Conservation (phyloP, 2,113 vertebrate species). For the Vidua chalybeata region DNA sequence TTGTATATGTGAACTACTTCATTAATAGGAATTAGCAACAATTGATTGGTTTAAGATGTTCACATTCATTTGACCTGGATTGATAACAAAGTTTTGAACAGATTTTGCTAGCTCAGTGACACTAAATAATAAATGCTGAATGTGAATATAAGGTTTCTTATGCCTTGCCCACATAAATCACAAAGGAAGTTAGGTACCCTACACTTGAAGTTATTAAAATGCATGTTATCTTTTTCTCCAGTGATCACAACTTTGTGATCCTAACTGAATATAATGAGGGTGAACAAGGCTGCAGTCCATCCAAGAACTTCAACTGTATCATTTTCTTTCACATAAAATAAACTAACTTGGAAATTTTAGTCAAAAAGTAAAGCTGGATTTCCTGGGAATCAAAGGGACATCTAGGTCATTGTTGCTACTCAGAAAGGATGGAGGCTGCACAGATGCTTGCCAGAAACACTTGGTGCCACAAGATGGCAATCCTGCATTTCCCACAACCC, state of each 20-base stretch:
- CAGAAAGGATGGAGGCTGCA: neutral
- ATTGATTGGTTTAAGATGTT: neutral
- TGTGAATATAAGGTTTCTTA: neutral
- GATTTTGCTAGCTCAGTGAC: neutral
- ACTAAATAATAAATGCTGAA: neutral
- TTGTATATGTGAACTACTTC: neutral
- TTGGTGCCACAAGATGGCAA: constrained; percentile 60
- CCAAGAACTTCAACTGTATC: neutral
- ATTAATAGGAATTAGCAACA: neutral
- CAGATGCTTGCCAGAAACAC: neutral
- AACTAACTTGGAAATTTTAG: neutral
- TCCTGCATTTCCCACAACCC: neutral
- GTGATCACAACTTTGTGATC: neutral
- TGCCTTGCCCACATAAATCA: neutral
- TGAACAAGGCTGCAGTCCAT: neutral
- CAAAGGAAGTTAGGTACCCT: neutral
- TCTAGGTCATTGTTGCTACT: neutral
- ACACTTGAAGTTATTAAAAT: neutral
- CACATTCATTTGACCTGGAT: neutral
- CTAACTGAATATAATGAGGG: neutral
- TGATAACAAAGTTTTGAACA: neutral
- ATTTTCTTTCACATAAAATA: neutral
- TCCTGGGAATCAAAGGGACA: neutral
- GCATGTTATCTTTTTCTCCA: neutral
- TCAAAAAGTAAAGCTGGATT: neutral